Conservation (phyloP, 2,888 invertebrate genomes). For the Leptopilina drosophilae region DNA sequence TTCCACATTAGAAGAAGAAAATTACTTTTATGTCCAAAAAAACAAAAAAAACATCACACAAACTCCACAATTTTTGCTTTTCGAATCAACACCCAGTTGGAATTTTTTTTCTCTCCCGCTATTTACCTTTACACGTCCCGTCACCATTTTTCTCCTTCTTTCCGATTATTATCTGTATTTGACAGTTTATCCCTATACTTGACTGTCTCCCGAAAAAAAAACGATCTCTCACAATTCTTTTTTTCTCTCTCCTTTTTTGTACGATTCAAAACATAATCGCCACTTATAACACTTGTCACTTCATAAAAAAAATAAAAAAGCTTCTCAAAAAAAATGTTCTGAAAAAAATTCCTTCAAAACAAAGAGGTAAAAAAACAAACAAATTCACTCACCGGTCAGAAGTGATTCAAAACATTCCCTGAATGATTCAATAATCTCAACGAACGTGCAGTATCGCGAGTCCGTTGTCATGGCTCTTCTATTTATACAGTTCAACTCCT, state of each 20-base stretch:
- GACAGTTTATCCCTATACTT: no score
- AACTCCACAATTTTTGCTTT: no score
- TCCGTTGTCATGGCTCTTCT: conserved; percentile 47
- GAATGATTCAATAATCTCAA: conserved; percentile 40
- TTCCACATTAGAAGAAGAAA: no score
- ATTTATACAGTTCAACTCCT: not conserved
- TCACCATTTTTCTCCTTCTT: no score
- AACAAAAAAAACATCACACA: no score
- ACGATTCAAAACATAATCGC: not conserved
- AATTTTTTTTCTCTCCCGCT: no score
- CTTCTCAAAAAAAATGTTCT: not conserved
- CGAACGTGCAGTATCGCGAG: conserved; percentile 36
- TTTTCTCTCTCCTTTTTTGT: not conserved
- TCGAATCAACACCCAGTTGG: no score
- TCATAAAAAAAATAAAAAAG: not conserved
- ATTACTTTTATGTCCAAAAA: no score
- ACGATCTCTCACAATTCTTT: no score
- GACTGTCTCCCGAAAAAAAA: no score
- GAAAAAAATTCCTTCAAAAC: not conserved
- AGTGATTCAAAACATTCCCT: conserved; percentile 47
- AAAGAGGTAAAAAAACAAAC: not conserved
- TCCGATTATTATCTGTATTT: no score
- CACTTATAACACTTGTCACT: not conserved
- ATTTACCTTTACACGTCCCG: no score
- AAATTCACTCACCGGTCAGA: conserved; percentile 54